Evolutionary conservation across 2,888 invertebrate species (phyloP), one percentile per base, ranked within the genome.

Genomic region (Drosophila planitibia): DNA sequence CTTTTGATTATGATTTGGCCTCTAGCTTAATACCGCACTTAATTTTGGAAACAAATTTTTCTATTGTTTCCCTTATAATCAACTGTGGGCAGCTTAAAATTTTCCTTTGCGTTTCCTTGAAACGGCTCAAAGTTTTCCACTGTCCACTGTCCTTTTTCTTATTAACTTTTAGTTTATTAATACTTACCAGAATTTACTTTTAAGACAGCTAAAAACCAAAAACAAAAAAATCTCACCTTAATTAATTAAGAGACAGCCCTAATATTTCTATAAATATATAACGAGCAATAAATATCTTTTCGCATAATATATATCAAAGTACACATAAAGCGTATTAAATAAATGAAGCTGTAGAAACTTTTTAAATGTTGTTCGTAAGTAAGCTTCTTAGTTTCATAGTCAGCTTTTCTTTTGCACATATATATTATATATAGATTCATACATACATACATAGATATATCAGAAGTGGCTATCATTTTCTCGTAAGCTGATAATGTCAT

Each of bases 401-500:
- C 16, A 28, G 25, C 9, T 16, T 47, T 22, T 47, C 22, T 16
- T 47, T 25, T 47, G 2, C 49, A 22, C 32, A 19, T 10, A 19
- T 28, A 28, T 47, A 47, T 25, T 16, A 41, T 57, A 58, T 58
- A 19, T 44, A 44, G 47, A n/a, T 53, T 19, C 53, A 59, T 39
- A 32, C 22, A 12, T 33, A n/a, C 6, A 22, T 16, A n/a, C 12
- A 39, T 33, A 47, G 19, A 22, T 62, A 61, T 66, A 53, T 55
- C 41, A 14, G 39, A 28, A 54, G 54, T 44, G 49, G 16, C 60
- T 58, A 57, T 74, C 47, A 57, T 39, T 74, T 63, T 37, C 19
- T 25, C 28, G n/a, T 52, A 54, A 74, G 77, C 71, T 71, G 68
- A 70, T 83, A 69, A 82, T 80, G 68, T 68, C 67, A 59, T 62